These are phyloP conservation scores for Cotesia glomerata DNA, from an alignment of 1,140 invertebrate species.

Conservation along the genomic window DNA sequence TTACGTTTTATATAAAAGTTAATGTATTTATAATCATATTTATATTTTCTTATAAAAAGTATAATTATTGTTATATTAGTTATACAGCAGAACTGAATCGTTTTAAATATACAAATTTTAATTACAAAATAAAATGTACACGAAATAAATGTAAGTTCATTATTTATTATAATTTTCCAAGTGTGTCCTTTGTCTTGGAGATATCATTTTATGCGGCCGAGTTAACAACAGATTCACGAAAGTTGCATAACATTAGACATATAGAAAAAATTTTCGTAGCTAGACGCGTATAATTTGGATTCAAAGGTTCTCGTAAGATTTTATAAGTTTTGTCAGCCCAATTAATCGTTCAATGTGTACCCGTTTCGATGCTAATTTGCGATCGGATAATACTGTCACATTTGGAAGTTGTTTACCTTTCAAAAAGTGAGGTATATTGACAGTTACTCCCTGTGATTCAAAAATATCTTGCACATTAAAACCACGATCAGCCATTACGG, in stretches of 20 bases:
- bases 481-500: constrained; percentile 21
- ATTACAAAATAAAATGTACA: too few species aligned
- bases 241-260: background rate
- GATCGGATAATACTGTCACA: too few species aligned
- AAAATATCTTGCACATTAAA: constrained; percentile 27
- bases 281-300: background rate
- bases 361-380: too few species aligned
- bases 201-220: background rate
- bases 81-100: too few species aligned
- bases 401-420: background rate
- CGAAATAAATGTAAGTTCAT: too few species aligned
- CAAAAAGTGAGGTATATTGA: constrained; percentile 19
- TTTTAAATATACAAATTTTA: too few species aligned
- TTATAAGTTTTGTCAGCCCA: background rate
- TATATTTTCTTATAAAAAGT: too few species aligned
- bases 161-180: background rate
- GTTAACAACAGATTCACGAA: background rate
- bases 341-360: too few species aligned
- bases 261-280: background rate
- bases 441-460: constrained; percentile 1
- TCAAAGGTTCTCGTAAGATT: background rate
- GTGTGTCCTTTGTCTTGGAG: background rate
- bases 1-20: too few species aligned
- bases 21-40: too few species aligned
- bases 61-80: too few species aligned